Evolutionary conservation across 2,888 invertebrate genomes (phyloP).

Genomic region (Carpatolechia fugitivella): DNA sequence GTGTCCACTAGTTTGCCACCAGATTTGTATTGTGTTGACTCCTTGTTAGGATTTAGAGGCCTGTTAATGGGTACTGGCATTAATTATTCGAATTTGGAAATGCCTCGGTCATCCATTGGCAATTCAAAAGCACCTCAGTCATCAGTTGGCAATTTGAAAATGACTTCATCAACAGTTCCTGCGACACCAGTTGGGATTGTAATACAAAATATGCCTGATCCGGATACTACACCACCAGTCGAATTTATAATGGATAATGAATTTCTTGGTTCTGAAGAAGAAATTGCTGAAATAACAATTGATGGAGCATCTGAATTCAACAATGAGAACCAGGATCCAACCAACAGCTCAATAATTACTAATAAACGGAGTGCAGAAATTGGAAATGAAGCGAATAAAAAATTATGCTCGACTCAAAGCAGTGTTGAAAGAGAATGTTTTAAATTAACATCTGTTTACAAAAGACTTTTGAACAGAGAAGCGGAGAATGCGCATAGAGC

Average conservation of each 20-base stretch:
- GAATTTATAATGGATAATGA: not conserved
- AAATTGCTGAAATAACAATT: constrained; percentile 34
- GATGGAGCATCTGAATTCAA: no score
- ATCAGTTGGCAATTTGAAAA: no score
- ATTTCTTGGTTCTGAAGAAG: not conserved
- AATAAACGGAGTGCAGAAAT: constrained; percentile 18
- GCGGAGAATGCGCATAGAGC: constrained; percentile 80
- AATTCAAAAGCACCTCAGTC: no score
- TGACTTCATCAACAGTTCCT: no score
- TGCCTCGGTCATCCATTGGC: no score
- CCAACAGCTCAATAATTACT: not conserved
- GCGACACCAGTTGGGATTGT: not conserved
- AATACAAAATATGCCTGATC: not conserved
- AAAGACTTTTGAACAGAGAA: constrained; percentile 68
- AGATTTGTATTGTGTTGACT: constrained; percentile 83
- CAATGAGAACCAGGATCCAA: constrained; percentile 31
- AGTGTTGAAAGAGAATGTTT: constrained; percentile 43
- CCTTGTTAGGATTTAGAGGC: constrained; percentile 79
- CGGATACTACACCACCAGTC: not conserved
- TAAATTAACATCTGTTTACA: constrained; percentile 75
- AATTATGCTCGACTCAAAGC: constrained; percentile 13
- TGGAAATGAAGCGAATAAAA: constrained; percentile 19
- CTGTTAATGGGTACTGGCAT: constrained; percentile 45
- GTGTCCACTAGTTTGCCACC: constrained; percentile 65
- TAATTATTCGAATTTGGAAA: constrained; percentile 13